These are phyloP conservation scores for Poeciliopsis occidentalis DNA, from an alignment of 2,113 vertebrate species.

Conservation along the genomic window DNA sequence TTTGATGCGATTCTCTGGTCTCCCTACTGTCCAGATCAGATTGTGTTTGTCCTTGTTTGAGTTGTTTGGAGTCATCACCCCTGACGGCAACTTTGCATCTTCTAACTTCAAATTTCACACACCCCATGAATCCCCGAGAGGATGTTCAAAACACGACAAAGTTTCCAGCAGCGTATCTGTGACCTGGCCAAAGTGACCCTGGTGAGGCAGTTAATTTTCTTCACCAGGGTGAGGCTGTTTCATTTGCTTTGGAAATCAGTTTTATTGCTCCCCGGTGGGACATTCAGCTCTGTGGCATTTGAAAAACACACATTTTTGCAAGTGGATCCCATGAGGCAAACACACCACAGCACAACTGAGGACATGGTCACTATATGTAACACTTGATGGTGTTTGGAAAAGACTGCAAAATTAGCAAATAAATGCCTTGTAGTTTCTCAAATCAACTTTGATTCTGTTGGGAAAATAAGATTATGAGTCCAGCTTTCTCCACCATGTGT, in stretches of 20 bases:
- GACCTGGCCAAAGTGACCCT: conserved; percentile 37
- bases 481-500: too few species aligned
- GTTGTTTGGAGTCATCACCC: neutral
- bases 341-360: conserved; percentile 1
- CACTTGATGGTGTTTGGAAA: neutral
- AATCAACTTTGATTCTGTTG: too few species aligned
- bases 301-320: conserved; percentile 6
- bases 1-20: conserved; percentile 27
- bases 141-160: conserved; percentile 8
- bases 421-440: neutral
- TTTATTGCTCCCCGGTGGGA: conserved; percentile 36
- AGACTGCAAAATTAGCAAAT: neutral
- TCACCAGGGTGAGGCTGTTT: conserved; percentile 19
- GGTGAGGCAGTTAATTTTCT: conserved; percentile 17
- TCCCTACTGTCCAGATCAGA: conserved; percentile 21
- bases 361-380: neutral
- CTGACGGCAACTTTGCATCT: conserved; percentile 5
- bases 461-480: too few species aligned
- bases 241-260: conserved; percentile 46
- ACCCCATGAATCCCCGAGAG: conserved; percentile 11
- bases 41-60: conserved; percentile 26
- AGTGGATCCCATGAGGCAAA: conserved; percentile 25
- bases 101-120: conserved; percentile 16
- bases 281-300: conserved; percentile 19
- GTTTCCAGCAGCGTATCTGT: conserved; percentile 12